phyloP scores from a whole-genome alignment of 2,113 vertebrate genomes.

The Antennarius striatus region DNA sequence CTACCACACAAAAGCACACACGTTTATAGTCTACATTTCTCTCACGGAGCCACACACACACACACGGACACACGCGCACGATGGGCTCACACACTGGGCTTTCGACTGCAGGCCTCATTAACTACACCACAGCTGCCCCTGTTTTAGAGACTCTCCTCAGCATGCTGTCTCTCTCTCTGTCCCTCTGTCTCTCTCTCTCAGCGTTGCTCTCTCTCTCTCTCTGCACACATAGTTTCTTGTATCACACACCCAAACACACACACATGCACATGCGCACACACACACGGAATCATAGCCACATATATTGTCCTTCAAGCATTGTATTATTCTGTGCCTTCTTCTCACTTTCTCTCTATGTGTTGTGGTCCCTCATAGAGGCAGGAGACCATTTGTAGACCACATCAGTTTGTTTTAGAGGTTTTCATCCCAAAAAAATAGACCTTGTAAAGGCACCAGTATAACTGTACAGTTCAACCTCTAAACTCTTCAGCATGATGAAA shows the following conservation, averaged over 20 bases:
- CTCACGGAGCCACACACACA: slow-evolving; percentile 7
- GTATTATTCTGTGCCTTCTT: slow-evolving; percentile 27
- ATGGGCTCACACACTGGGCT: slow-evolving; percentile 60
- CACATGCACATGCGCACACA: slow-evolving; percentile 22
- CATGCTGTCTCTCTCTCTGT: slow-evolving; percentile 52
- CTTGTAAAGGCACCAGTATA: slow-evolving; percentile 1
- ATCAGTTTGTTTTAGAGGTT: neutral
- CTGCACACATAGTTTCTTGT: slow-evolving; percentile 11
- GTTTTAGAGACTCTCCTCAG: slow-evolving; percentile 72
- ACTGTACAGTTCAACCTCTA: too few relatives aligned
- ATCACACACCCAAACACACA: slow-evolving; percentile 27
- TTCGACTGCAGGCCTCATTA: slow-evolving; percentile 78
- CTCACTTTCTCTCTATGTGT: neutral
- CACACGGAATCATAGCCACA: slow-evolving; percentile 18
- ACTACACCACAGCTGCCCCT: slow-evolving; percentile 75
- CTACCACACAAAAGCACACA: slow-evolving; percentile 58
- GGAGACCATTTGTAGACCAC: slow-evolving; percentile 2
- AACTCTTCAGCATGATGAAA: too few relatives aligned
- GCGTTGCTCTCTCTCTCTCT: slow-evolving; percentile 37
- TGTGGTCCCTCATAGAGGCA: slow-evolving; percentile 1
- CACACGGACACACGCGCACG: slow-evolving; percentile 23
- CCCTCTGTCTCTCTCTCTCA: slow-evolving; percentile 3
- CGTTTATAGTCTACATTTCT: slow-evolving; percentile 45
- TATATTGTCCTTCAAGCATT: slow-evolving; percentile 53
- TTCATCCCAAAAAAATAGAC: neutral